Evolutionary conservation across 2,113 vertebrate genomes (phyloP).

Genomic region (Neolamprologus modestus): DNA sequence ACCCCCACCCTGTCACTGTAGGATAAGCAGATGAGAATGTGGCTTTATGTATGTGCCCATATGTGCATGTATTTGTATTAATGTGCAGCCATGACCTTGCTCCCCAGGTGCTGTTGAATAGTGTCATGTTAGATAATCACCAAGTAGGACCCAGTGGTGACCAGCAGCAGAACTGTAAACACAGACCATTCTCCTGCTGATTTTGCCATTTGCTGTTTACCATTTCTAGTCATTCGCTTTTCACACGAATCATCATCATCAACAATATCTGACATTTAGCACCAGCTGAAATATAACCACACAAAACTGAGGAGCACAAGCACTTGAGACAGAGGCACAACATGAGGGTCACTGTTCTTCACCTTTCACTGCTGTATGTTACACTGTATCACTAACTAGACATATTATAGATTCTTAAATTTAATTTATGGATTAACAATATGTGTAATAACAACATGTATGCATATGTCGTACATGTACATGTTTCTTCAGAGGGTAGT

Average conservation of each 20-base stretch:
- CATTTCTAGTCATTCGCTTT: slow-evolving; percentile 9
- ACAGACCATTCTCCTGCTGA: slow-evolving; percentile 40
- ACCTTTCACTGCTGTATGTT: not conserved
- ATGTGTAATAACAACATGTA: not conserved
- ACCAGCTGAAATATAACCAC: slow-evolving; percentile 43
- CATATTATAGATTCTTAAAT: not conserved
- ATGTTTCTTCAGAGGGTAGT: not conserved
- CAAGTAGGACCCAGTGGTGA: slow-evolving; percentile 15
- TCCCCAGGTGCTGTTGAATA: slow-evolving; percentile 42
- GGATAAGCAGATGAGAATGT: not conserved
- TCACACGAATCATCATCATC: slow-evolving; percentile 31
- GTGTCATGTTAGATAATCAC: slow-evolving; percentile 51
- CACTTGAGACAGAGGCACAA: not conserved
- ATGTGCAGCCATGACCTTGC: slow-evolving; percentile 33
- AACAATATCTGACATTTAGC: slow-evolving; percentile 48
- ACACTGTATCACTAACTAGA: not conserved
- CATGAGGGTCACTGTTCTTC: not conserved
- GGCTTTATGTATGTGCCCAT: not conserved
- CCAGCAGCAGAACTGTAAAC: slow-evolving; percentile 35
- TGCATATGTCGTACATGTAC: not conserved
- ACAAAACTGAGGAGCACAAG: not conserved
- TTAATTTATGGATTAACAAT: not conserved
- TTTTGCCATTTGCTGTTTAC: slow-evolving; percentile 41
- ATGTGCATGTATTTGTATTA: not conserved
- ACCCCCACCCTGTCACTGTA: not conserved